These are phyloP conservation scores for Nymphalis urticae DNA, from an alignment of 2,888 invertebrate species.

Conservation along the genomic window DNA sequence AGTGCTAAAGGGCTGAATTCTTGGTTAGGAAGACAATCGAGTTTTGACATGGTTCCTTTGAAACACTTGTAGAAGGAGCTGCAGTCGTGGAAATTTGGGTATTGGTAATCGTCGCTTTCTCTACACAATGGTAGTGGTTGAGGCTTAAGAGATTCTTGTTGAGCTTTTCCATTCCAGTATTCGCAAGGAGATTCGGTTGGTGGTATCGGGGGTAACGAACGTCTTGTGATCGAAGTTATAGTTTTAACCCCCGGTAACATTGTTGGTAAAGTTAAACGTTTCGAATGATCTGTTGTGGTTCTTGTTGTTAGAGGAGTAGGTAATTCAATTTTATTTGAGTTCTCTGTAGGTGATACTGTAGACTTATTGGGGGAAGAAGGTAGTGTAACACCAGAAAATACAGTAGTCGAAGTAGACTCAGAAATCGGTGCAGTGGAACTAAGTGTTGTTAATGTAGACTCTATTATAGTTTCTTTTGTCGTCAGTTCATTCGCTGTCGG, in stretches of 20 bases:
- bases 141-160: not conserved
- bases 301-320: not conserved
- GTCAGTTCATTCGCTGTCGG: not conserved
- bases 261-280: not conserved
- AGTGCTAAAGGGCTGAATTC: slow-evolving; percentile 34
- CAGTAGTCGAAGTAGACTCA: not conserved
- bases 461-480: not conserved
- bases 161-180: not conserved
- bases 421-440: not conserved
- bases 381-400: not conserved
- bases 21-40: slow-evolving; percentile 28
- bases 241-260: not conserved
- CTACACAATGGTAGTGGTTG: slow-evolving; percentile 9
- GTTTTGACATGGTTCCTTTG: slow-evolving; percentile 18
- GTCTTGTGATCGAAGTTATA: not conserved
- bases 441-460: not conserved
- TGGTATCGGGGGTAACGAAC: slow-evolving; percentile 18
- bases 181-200: slow-evolving; percentile 21
- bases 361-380: not conserved
- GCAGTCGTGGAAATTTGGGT: slow-evolving; percentile 28
- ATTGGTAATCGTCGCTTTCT: slow-evolving; percentile 13
- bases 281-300: slow-evolving; percentile 3
- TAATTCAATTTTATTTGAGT: not conserved
- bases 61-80: slow-evolving; percentile 30
- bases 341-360: not conserved